These are phyloP conservation scores for Solea solea DNA, from an alignment of 2,113 vertebrate genomes.

Conservation along the genomic window DNA sequence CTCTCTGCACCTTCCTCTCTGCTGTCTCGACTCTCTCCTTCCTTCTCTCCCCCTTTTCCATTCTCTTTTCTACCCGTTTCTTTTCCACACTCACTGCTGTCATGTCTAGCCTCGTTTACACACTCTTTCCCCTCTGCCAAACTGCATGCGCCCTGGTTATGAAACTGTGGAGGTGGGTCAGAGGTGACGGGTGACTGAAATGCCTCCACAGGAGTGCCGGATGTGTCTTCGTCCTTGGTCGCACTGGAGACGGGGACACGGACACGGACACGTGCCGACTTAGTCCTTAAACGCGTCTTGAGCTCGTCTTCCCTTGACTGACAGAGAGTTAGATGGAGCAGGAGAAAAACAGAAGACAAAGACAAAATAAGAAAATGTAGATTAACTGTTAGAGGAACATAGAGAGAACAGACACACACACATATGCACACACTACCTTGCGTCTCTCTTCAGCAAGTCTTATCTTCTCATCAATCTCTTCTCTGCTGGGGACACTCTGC, in stretches of 20 bases:
- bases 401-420: background rate
- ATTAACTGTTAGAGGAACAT: background rate
- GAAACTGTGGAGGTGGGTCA: background rate
- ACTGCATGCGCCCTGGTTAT: slow-evolving; percentile 6
- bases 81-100: background rate
- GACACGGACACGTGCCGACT: slow-evolving; percentile 65
- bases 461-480: slow-evolving; percentile 82
- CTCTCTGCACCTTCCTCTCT: background rate
- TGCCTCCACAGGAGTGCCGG: slow-evolving; percentile 1
- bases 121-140: slow-evolving; percentile 8
- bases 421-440: slow-evolving; percentile 67
- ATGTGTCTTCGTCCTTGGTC: background rate
- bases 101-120: slow-evolving; percentile 4
- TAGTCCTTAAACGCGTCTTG: slow-evolving; percentile 72
- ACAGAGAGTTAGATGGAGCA: slow-evolving; percentile 16
- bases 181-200: slow-evolving; percentile 4
- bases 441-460: slow-evolving; percentile 76
- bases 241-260: background rate
- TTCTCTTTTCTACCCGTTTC: background rate
- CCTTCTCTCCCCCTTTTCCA: background rate
- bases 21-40: background rate
- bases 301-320: slow-evolving; percentile 81
- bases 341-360: background rate
- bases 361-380: background rate
- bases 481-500: slow-evolving; percentile 67